Evolutionary conservation across 2,113 vertebrate species (phyloP).

Genomic region (Stegastes partitus): DNA sequence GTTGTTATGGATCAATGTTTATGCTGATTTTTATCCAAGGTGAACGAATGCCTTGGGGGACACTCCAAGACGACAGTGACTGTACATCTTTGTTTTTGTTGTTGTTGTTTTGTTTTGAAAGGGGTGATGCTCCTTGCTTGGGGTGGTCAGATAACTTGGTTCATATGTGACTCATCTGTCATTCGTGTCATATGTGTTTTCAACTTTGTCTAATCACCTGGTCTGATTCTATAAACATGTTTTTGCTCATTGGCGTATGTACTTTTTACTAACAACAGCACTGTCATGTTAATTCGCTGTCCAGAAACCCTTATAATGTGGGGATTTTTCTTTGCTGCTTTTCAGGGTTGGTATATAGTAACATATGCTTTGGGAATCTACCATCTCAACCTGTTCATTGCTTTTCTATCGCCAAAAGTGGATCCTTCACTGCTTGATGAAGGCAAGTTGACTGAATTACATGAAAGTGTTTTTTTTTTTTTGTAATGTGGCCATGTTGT

Average conservation of each 20-base stretch:
- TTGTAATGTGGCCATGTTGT: neutral
- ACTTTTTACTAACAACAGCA: neutral
- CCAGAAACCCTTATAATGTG: slow-evolving; percentile 8
- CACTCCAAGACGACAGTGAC: neutral
- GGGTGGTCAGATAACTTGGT: neutral
- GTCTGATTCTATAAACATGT: too few species aligned
- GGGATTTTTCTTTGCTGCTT: slow-evolving; percentile 53
- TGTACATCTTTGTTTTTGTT: neutral
- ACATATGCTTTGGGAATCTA: slow-evolving; percentile 89
- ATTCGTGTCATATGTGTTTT: too few species aligned
- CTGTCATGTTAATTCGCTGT: neutral
- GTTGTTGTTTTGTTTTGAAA: neutral
- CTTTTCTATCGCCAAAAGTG: slow-evolving; percentile 89
- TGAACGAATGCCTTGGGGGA: slow-evolving; percentile 7
- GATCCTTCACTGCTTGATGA: slow-evolving; percentile 88
- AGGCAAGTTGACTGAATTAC: slow-evolving; percentile 69
- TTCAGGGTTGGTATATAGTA: slow-evolving; percentile 89
- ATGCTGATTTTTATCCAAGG: slow-evolving; percentile 5
- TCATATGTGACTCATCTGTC: neutral
- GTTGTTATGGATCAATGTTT: neutral
- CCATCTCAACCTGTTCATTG: slow-evolving; percentile 89
- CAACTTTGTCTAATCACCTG: too few species aligned
- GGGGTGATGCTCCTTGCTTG: neutral
- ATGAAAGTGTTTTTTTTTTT: neutral
- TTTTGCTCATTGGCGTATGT: too few species aligned